Conservation (phyloP, 2,888 invertebrate species). For the Nemoura dubitans region DNA sequence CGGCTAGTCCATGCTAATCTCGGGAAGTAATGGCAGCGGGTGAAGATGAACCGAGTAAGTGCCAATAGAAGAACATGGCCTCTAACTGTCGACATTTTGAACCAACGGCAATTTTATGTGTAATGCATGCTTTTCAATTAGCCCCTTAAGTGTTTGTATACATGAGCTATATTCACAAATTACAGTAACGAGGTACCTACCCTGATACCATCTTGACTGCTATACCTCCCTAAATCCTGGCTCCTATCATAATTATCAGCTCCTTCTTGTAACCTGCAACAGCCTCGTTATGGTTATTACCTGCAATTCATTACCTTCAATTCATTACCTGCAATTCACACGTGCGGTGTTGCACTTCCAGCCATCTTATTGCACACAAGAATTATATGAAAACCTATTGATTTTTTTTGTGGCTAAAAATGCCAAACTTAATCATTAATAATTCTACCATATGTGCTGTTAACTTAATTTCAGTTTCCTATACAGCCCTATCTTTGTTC, state of each 20-base stretch:
- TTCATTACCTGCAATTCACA: neutral
- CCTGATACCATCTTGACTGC: slow-evolving; percentile 2
- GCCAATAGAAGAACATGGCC: slow-evolving; percentile 19
- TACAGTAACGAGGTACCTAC: neutral
- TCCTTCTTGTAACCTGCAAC: neutral
- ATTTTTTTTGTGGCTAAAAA: neutral
- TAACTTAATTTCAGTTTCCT: neutral
- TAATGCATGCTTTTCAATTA: slow-evolving; percentile 22
- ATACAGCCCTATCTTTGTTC: neutral
- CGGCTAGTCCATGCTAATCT: slow-evolving; percentile 2
- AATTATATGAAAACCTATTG: too few relatives aligned
- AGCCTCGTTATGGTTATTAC: neutral
- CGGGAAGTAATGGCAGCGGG: neutral
- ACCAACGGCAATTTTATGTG: slow-evolving; percentile 9
- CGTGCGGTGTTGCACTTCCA: neutral
- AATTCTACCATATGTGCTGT: neutral
- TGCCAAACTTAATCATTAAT: neutral
- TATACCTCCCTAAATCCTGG: neutral
- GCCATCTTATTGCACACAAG: too few relatives aligned
- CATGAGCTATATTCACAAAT: neutral
- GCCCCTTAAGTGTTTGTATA: slow-evolving; percentile 10
- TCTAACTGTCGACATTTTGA: neutral
- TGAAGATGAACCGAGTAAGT: neutral
- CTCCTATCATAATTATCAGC: neutral
- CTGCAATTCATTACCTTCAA: neutral